A percentile compares a stretch with the other conserved stretches of the same genome.
These are phyloP conservation scores for Rhopalosiphum padi DNA, from an alignment of 1,140 invertebrate genomes.

Conservation along the genomic window DNA sequence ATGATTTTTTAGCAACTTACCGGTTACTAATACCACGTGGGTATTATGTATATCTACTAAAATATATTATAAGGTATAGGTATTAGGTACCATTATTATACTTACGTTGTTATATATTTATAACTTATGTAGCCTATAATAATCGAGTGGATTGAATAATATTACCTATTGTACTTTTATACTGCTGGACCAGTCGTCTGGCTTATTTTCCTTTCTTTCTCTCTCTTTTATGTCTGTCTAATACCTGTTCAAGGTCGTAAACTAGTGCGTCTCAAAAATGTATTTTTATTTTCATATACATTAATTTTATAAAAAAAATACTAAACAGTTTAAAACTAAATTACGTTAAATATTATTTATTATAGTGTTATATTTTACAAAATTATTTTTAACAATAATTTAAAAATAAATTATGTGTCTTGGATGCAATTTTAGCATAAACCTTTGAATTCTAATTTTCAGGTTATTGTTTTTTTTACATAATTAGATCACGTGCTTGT, in stretches of 20 bases:
- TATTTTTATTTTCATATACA: neutral
- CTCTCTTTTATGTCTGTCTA: constrained; percentile 37
- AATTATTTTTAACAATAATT: neutral
- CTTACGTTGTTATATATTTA: neutral
- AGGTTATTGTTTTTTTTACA: neutral
- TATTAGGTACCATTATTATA: neutral
- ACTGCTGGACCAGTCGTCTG: constrained; percentile 42
- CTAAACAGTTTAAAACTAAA: neutral
- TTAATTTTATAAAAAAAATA: neutral
- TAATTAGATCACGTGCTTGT: neutral
- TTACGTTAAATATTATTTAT: neutral
- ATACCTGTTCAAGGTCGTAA: constrained; percentile 41
- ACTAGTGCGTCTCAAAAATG: constrained; percentile 45
- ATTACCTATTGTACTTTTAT: constrained; percentile 18
- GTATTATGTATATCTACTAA: neutral
- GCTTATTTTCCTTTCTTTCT: constrained; percentile 26
- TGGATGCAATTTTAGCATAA: neutral
- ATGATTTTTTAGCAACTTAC: neutral
- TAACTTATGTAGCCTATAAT: constrained; percentile 26
- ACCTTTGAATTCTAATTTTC: neutral
- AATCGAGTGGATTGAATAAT: constrained; percentile 29
- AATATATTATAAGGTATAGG: neutral
- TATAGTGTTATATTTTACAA: neutral
- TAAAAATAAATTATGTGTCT: neutral
- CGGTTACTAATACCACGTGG: neutral